phyloP scores from a whole-genome alignment of 1,140 invertebrate genomes.

The Penaeus indicus region DNA sequence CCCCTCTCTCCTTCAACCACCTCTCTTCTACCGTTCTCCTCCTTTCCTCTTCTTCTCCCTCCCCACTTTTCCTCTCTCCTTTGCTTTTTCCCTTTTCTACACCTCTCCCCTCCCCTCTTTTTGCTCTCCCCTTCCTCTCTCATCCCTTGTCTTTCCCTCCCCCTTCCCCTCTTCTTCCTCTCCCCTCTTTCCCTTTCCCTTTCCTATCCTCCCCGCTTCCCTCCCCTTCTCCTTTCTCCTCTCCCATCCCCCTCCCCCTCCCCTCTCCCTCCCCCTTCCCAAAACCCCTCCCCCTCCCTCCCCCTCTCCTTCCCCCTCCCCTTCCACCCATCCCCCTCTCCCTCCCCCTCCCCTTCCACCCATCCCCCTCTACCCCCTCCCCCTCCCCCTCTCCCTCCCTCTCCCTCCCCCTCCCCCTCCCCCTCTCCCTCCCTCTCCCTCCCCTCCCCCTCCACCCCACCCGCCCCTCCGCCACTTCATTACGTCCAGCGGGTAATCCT shows the following conservation, averaged over 20 bases:
- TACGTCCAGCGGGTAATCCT: no score
- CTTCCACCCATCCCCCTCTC: not conserved
- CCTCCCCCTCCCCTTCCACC: not conserved
- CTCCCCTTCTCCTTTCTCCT: not conserved
- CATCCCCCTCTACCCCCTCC: not conserved
- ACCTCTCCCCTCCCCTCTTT: not conserved
- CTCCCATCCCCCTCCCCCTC: not conserved
- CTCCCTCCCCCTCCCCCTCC: not conserved
- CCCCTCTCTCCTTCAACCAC: no score
- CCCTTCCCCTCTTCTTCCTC: not conserved
- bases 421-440: no score
- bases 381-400: not conserved
- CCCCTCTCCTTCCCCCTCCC: not conserved
- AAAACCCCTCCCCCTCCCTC: not conserved
- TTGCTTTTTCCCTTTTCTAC: not conserved
- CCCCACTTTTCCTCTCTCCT: no score
- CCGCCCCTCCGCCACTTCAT: no score
- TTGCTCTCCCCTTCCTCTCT: not conserved
- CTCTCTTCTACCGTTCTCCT: no score
- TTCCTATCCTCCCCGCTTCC: no score
- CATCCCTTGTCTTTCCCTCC: not conserved
- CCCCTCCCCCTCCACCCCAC: no score
- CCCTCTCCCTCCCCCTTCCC: not conserved
- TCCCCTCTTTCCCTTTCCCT: not conserved
- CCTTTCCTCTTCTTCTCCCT: not conserved